Percentiles rank a stretch among this genome's conserved stretches.
Conservation (phyloP, 2,888 invertebrate genomes). For the Incurvaria masculella region DNA sequence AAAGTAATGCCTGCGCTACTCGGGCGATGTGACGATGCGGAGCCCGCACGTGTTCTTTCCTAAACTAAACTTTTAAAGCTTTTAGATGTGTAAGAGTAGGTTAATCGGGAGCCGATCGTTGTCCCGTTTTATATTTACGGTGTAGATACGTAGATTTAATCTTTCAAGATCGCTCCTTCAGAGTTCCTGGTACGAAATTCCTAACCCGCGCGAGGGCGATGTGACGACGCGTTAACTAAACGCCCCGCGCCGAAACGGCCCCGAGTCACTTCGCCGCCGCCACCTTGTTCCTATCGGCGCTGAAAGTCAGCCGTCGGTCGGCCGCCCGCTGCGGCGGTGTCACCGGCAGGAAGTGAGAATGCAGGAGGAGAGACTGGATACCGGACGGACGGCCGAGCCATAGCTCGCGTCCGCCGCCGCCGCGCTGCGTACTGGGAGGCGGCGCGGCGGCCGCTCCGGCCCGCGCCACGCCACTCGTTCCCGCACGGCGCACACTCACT, state of each 20-base stretch:
- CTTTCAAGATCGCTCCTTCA: constrained; percentile 16
- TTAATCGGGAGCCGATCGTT: constrained; percentile 39
- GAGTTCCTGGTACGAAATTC: constrained; percentile 20
- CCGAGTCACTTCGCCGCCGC: not conserved
- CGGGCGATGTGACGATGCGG: not conserved
- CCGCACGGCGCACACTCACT: constrained; percentile 25
- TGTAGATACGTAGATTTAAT: constrained; percentile 14
- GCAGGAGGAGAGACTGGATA: not conserved
- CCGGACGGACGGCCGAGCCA: not conserved
- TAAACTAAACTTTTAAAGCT: constrained; percentile 55
- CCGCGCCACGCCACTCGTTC: constrained; percentile 29
- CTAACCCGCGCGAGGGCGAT: constrained; percentile 12
- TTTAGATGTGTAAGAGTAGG: constrained; percentile 51
- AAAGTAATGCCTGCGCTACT: constrained; percentile 31
- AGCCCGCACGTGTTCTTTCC: constrained; percentile 40
- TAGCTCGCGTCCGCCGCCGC: constrained; percentile 30
- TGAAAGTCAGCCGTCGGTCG: constrained; percentile 12
- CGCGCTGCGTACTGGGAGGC: constrained; percentile 51
- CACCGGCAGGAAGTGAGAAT: not conserved
- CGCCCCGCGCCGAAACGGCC: not conserved
- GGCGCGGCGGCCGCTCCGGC: constrained; percentile 39
- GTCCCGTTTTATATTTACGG: constrained; percentile 25
- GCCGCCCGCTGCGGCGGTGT: not conserved
- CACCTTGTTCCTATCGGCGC: not conserved
- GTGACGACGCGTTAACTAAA: constrained; percentile 2